phyloP scores from a whole-genome alignment of 2,113 vertebrate species.

The Takifugu bimaculatus region DNA sequence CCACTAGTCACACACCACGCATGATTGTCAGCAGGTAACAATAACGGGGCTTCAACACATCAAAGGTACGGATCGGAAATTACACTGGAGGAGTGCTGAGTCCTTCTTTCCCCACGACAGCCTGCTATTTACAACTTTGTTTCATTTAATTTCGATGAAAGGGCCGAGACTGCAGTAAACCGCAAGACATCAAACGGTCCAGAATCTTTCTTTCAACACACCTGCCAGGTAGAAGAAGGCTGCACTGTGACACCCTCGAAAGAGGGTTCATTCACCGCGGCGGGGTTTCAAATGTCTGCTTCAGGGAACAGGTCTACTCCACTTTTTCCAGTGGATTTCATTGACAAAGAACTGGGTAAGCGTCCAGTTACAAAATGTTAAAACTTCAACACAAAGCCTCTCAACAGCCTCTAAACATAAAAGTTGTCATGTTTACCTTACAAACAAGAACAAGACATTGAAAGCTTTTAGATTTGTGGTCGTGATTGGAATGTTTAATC shows the following conservation, averaged over 20 bases:
- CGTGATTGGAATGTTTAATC: too few relatives aligned
- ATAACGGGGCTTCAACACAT: slow-evolving; percentile 52
- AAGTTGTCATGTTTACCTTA: too few relatives aligned
- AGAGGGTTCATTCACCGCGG: slow-evolving; percentile 9
- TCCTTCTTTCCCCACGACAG: slow-evolving; percentile 19
- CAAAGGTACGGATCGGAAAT: slow-evolving; percentile 63
- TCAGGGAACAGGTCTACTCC: neutral
- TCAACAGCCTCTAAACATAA: too few relatives aligned
- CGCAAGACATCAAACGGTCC: slow-evolving; percentile 51
- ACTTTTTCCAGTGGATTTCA: neutral
- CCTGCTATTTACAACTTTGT: slow-evolving; percentile 58
- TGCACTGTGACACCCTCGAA: slow-evolving; percentile 6
- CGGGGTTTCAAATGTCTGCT: slow-evolving; percentile 7
- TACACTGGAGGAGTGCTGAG: slow-evolving; percentile 27
- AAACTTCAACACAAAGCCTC: too few relatives aligned
- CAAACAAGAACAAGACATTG: too few relatives aligned
- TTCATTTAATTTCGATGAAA: slow-evolving; percentile 59
- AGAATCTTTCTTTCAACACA: slow-evolving; percentile 47
- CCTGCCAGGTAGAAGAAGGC: slow-evolving; percentile 40
- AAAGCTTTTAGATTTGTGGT: too few relatives aligned
- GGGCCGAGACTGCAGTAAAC: slow-evolving; percentile 23
- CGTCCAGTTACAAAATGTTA: too few relatives aligned
- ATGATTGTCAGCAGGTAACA: slow-evolving; percentile 60
- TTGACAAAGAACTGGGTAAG: too few relatives aligned
- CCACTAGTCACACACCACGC: slow-evolving; percentile 19